A percentile compares a stretch with the other conserved stretches of the same genome.
These are phyloP conservation scores for Lysiphlebus fabarum DNA, from an alignment of 1,140 invertebrate genomes.

Conservation along the genomic window DNA sequence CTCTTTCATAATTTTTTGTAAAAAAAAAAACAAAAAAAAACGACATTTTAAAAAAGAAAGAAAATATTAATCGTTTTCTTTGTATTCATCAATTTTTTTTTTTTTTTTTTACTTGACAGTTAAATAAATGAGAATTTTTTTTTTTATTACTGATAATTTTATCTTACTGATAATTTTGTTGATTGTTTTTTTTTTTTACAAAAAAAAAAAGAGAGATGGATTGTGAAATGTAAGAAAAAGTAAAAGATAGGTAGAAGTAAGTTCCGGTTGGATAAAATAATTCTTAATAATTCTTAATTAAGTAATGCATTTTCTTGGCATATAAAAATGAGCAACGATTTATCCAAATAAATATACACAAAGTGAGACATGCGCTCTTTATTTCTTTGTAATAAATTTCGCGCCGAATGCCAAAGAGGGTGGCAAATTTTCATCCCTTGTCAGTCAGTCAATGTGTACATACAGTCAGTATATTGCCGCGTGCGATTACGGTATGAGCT, in stretches of 20 bases:
- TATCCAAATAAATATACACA: slow-evolving; percentile 5
- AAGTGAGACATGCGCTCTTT: slow-evolving; percentile 40
- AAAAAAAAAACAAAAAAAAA: too few relatives aligned
- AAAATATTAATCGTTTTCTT: too few relatives aligned
- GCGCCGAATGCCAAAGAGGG: slow-evolving; percentile 33
- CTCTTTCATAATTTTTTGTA: too few relatives aligned
- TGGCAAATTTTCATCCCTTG: slow-evolving; percentile 40
- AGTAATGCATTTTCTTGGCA: slow-evolving; percentile 6
- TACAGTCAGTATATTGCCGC: slow-evolving; percentile 39
- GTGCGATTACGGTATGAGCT: slow-evolving; percentile 43
- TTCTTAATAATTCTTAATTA: background rate
- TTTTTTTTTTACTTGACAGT: background rate
- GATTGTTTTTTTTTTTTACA: background rate
- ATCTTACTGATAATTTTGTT: too few relatives aligned
- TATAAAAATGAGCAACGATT: slow-evolving; percentile 12
- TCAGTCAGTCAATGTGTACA: too few relatives aligned
- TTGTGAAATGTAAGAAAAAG: background rate
- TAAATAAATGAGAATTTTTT: slow-evolving; percentile 6
- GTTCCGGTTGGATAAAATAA: background rate
- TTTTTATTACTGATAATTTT: too few relatives aligned
- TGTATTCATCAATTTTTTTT: background rate
- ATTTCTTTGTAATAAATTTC: slow-evolving; percentile 27
- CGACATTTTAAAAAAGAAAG: too few relatives aligned
- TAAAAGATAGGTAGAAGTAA: background rate
- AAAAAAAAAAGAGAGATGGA: background rate